Evolutionary conservation across 2,888 invertebrate genomes (phyloP).

Genomic region (Cheilosia grossa): DNA sequence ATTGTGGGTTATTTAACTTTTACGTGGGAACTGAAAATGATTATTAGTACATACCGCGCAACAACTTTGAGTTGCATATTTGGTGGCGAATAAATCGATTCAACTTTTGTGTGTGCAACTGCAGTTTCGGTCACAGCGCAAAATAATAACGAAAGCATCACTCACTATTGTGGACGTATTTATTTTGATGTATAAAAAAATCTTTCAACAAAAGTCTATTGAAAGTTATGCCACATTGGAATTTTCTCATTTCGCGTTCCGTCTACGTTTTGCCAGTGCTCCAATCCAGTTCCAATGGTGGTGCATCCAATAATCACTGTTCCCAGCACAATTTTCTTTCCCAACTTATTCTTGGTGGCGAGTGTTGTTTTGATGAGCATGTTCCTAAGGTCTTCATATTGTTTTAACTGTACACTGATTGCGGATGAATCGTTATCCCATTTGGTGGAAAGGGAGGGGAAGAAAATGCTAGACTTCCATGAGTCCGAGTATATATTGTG

Average conservation of each 20-base stretch:
- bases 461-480: slow-evolving; percentile 90
- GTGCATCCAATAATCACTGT: slow-evolving; percentile 79
- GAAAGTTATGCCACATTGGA: slow-evolving; percentile 82
- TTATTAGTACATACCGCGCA: too few relatives aligned
- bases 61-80: too few relatives aligned
- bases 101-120: too few relatives aligned
- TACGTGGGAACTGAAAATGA: too few relatives aligned
- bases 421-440: slow-evolving; percentile 85
- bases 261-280: slow-evolving; percentile 80
- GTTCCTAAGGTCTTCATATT: slow-evolving; percentile 79
- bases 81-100: too few relatives aligned
- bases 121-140: too few relatives aligned
- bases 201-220: slow-evolving; percentile 74
- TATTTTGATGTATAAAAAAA: slow-evolving; percentile 14
- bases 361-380: slow-evolving; percentile 81
- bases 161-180: background rate
- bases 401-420: slow-evolving; percentile 79
- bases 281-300: slow-evolving; percentile 77
- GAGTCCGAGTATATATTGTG: slow-evolving; percentile 85
- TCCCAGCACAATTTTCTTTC: slow-evolving; percentile 82
- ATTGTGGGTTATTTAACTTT: too few relatives aligned
- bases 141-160: too few relatives aligned
- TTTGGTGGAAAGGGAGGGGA: slow-evolving; percentile 90
- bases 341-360: slow-evolving; percentile 82
- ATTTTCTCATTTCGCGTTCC: slow-evolving; percentile 79